Percentiles rank a stretch among this genome's conserved stretches.
Conservation (phyloP, 2,113 vertebrate genomes). For the Scopus umbretta region DNA sequence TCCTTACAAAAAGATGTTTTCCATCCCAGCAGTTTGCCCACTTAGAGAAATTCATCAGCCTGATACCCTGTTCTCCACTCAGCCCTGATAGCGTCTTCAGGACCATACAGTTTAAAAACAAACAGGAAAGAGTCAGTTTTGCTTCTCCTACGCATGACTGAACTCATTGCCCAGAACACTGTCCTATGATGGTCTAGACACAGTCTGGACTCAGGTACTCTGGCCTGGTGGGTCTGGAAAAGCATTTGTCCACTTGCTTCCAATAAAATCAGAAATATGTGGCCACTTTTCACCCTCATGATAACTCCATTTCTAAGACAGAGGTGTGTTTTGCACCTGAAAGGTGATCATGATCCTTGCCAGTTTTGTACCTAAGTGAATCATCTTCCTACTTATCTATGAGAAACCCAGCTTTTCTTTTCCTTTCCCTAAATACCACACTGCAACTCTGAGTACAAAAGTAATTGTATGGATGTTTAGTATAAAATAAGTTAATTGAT, state of each 20-base stretch:
- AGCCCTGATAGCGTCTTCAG: not conserved
- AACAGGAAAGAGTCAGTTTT: not conserved
- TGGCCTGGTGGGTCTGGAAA: not conserved
- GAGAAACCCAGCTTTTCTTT: not conserved
- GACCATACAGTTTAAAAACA: not conserved
- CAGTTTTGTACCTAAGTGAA: not conserved
- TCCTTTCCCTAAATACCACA: not conserved
- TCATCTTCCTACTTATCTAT: not conserved
- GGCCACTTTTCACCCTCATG: not conserved
- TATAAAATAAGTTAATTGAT: constrained; percentile 31
- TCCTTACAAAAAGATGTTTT: not conserved
- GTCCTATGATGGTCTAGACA: not conserved
- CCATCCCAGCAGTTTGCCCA: not conserved
- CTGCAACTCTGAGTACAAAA: not conserved
- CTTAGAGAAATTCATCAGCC: not conserved
- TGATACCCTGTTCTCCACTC: not conserved
- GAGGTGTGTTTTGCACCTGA: not conserved
- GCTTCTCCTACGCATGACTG: not conserved
- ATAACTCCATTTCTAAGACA: not conserved
- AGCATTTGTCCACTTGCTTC: not conserved
- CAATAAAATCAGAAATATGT: not conserved
- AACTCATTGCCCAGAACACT: not conserved
- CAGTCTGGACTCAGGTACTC: too few species aligned
- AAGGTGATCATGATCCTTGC: not conserved
- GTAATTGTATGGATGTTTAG: not conserved